Base-by-base conservation (phyloP, 2,113 vertebrate genomes). In the Caranx ignobilis region DNA sequence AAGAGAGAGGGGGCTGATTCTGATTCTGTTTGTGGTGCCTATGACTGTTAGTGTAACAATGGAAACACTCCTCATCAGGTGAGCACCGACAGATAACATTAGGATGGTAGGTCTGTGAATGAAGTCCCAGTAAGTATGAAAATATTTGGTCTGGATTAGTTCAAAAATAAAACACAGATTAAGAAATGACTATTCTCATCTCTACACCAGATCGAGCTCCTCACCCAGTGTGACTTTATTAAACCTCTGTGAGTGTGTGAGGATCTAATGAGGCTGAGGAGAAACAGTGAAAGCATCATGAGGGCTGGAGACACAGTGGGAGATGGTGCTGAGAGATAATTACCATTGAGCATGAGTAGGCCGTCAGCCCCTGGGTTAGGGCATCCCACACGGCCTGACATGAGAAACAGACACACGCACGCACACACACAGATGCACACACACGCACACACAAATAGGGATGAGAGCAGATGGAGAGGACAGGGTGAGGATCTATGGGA, bases 331-430 rank as follows among this genome's bases (percentile, higher is more conserved):
- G 15, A 71, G 62, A 82, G 71, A 93, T 94, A 96, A 96, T 97
- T 96, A 99, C 97, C 97, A 95, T 98, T 99, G 94, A 99, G 95
- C 98, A 98, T 97, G 91, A 99, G 96, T 88, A 98, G 97, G 95
- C 96, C 97, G 91, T 99, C 97, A 88, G 97, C 96, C 92, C 96
- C 97, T 31, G 96, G 97, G 96, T 98, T 96, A 81, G 97, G 96
- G 83, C 97, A 97, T 96, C 95, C 97, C 94, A 98, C 93, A 79
- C 97, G 97, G 95, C 97, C 97, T 98, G 94, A 92, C 92, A 91
- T 89, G 83, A 94, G 88, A 91, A 79, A 93, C n/a, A 87, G 37
- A 89, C 71, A 91, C 56, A 31, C 54, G 13, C 54, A 13, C 48
- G n/a, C 48, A 65, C 21, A 65, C 63, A 79, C 37, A 64, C 63